Evolutionary conservation across 2,113 vertebrate genomes (phyloP).

Genomic region (Cyrtonyx montezumae): DNA sequence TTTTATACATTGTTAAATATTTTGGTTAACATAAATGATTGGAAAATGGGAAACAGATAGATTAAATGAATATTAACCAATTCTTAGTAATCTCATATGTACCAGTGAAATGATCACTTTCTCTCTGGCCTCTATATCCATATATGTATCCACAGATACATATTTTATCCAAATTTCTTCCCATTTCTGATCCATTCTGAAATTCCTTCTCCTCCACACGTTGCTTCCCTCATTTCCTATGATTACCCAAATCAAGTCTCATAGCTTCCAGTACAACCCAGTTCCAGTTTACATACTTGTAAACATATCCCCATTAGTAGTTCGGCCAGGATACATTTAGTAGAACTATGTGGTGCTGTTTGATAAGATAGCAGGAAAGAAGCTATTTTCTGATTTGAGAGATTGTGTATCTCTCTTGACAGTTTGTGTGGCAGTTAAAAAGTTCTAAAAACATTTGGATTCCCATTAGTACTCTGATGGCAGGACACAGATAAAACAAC

Average conservation of each 20-base stretch:
- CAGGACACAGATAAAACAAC: slow-evolving; percentile 62
- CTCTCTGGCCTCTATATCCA: neutral
- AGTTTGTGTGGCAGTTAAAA: slow-evolving; percentile 57
- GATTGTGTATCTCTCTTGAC: slow-evolving; percentile 54
- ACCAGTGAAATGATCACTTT: neutral
- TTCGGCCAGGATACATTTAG: slow-evolving; percentile 22
- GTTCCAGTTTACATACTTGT: neutral
- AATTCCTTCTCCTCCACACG: neutral
- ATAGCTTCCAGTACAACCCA: neutral
- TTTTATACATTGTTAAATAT: neutral
- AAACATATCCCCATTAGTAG: slow-evolving; percentile 64
- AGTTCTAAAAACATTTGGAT: slow-evolving; percentile 69
- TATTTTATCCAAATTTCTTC: slow-evolving; percentile 11
- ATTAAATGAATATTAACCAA: neutral
- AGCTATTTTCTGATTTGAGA: slow-evolving; percentile 72
- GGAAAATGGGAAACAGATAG: neutral
- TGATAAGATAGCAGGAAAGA: slow-evolving; percentile 65
- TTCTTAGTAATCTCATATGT: neutral
- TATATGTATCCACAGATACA: neutral
- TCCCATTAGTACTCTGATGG: slow-evolving; percentile 64
- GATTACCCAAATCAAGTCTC: slow-evolving; percentile 18
- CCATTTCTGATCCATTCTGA: neutral
- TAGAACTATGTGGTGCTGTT: slow-evolving; percentile 34
- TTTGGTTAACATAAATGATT: neutral
- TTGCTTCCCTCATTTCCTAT: neutral